Evolutionary conservation across 2,113 vertebrate genomes (phyloP), one percentile per base, ranked within the genome.

Genomic region (Diadophis punctatus): DNA sequence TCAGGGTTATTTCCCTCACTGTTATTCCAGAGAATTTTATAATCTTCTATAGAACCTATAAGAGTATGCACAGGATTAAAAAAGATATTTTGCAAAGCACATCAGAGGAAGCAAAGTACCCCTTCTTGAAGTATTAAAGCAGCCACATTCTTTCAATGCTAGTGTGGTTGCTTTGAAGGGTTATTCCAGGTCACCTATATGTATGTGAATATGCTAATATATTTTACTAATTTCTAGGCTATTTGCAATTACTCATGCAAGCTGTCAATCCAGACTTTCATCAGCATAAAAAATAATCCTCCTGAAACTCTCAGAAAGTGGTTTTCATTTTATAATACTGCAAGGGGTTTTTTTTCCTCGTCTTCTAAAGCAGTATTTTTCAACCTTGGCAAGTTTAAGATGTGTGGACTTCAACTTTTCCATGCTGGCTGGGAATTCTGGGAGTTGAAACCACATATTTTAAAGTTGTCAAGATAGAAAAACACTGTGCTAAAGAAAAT

Each of bases 211-310:
- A 80, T 39, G n/a, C 34, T 39, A 80, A 80, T 80, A 39, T 22
- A 12, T 20, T 51, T 86, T 87, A 51, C 43, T n/a, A 39, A 55
- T 84, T 87, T 68, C 22, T 63, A n/a, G 49, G 56, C 48, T 11
- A n/a, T 52, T 52, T 60, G 8, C 48, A 91, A 60, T 91, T 58
- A 56, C 48, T 88, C 30, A 91, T 5, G 34, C 30, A 51, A 56
- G 80, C 8, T 87, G 93, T 88, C 56, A 87, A 93, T 18, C 4
- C 84, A 49, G 46, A 80, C 74, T 27, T 89, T 18, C 25, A 11
- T 91, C 88, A 93, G 48, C 46, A 90, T 60, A 90, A 48, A 25
- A 92, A 89, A 92, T 27, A 23, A 86, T 49, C 39, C n/a, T 16
- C 63, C 12, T 74, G 14, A 74, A 39, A 20, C 16, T 80, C 2